Conservation (phyloP, 2,113 vertebrate genomes). For the Channa maculata region DNA sequence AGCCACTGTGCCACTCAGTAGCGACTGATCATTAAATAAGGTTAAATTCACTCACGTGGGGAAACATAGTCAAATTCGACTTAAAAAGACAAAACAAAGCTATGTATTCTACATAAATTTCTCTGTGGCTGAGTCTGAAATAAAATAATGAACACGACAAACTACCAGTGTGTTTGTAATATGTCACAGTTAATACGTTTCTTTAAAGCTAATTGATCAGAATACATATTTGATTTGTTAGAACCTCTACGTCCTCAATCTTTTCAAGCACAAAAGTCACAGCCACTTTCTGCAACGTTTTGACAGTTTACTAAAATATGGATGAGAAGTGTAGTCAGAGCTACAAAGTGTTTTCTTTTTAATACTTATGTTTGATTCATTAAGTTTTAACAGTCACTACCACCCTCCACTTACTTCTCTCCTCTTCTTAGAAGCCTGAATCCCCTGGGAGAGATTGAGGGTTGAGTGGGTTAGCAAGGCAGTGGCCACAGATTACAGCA, state of each 20-base stretch:
- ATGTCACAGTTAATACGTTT: not conserved
- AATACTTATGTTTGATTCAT: conserved; percentile 49
- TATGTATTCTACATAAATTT: not conserved
- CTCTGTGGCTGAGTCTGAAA: not conserved
- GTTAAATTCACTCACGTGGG: not conserved
- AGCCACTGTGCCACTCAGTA: conserved; percentile 5
- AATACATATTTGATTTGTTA: too few relatives aligned
- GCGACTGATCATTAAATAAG: conserved; percentile 14
- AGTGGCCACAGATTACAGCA: conserved; percentile 64
- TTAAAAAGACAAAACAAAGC: not conserved
- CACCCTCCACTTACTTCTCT: conserved; percentile 26
- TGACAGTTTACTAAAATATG: not conserved
- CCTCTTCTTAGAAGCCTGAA: conserved; percentile 29
- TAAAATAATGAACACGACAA: not conserved
- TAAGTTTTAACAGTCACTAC: conserved; percentile 33
- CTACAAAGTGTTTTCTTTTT: conserved; percentile 7
- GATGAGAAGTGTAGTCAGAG: conserved; percentile 4
- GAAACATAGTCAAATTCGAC: not conserved
- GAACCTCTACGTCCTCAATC: not conserved
- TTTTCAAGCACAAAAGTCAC: conserved; percentile 24
- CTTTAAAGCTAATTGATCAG: conserved; percentile 1
- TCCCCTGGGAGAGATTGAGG: conserved; percentile 64
- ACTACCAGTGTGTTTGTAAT: not conserved
- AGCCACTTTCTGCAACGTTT: conserved; percentile 8
- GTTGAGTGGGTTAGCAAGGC: conserved; percentile 54